Evolutionary conservation across 2,113 vertebrate species (phyloP).

Genomic region (Penelope pileata): DNA sequence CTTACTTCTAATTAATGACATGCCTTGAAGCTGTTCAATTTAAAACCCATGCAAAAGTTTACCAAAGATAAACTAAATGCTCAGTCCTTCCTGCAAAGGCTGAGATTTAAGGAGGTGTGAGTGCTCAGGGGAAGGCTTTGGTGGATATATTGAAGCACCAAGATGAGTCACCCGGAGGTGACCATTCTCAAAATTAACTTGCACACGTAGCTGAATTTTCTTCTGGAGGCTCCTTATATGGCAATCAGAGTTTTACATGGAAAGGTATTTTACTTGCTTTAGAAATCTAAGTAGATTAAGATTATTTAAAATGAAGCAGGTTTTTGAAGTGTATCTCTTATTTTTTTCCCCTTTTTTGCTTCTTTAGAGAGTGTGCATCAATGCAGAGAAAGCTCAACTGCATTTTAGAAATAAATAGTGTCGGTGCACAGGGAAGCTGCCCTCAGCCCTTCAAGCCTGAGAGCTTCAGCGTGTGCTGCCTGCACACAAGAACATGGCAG

Average conservation of each 20-base stretch:
- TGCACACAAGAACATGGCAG: fast-evolving
- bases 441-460: fast-evolving
- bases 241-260: not conserved
- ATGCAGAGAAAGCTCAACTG: not conserved
- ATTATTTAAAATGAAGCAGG: not conserved
- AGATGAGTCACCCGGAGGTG: not conserved
- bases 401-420: not conserved
- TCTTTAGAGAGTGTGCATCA: not conserved
- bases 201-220: not conserved
- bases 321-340: not conserved
- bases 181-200: not conserved
- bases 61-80: not conserved
- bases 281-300: not conserved
- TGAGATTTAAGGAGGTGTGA: not conserved
- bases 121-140: not conserved
- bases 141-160: not conserved
- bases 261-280: not conserved
- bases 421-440: not conserved
- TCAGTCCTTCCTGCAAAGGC: not conserved
- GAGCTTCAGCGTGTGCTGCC: fast-evolving
- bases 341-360: not conserved
- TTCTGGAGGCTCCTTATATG: not conserved
- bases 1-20: not conserved
- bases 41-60: not conserved
- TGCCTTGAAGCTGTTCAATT: not conserved